Evolutionary conservation across 2,113 vertebrate genomes (phyloP).

Genomic region (Oxygymnocypris stewartii): DNA sequence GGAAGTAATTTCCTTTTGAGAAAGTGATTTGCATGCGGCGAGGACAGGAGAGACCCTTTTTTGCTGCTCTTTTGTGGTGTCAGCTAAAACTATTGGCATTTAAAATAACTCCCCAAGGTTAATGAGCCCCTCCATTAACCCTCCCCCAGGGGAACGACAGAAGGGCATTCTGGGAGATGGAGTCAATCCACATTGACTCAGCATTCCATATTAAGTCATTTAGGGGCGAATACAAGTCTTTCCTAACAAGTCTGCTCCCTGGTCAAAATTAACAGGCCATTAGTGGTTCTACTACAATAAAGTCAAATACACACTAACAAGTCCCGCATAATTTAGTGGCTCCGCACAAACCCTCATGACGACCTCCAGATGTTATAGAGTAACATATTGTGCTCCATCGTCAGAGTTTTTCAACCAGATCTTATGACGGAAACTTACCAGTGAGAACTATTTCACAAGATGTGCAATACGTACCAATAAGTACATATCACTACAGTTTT

Average conservation of each 20-base stretch:
- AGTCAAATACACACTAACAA: slow-evolving; percentile 24
- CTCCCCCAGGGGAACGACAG: slow-evolving; percentile 20
- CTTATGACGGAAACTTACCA: no score
- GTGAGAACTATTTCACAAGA: no score
- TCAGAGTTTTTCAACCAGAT: no score
- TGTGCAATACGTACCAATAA: no score
- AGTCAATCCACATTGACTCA: slow-evolving; percentile 24
- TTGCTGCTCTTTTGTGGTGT: slow-evolving; percentile 71
- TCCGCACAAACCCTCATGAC: neutral
- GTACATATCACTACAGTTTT: no score
- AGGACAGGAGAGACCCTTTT: slow-evolving; percentile 75
- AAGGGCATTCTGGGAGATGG: slow-evolving; percentile 52
- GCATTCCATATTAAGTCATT: neutral
- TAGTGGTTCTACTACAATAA: slow-evolving; percentile 1
- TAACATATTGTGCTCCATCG: neutral
- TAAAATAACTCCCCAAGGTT: slow-evolving; percentile 85
- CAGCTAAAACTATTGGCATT: slow-evolving; percentile 84
- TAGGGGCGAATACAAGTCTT: neutral
- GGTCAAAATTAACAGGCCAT: slow-evolving; percentile 19
- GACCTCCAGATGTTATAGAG: slow-evolving; percentile 13
- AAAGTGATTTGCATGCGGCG: slow-evolving; percentile 83
- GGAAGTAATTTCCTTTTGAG: slow-evolving; percentile 87
- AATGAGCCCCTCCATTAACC: slow-evolving; percentile 74
- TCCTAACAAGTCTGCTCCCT: slow-evolving; percentile 17
- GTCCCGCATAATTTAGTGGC: neutral